Evolutionary conservation across 1,140 invertebrate species (phyloP).

Genomic region (Heliothis virescens): DNA sequence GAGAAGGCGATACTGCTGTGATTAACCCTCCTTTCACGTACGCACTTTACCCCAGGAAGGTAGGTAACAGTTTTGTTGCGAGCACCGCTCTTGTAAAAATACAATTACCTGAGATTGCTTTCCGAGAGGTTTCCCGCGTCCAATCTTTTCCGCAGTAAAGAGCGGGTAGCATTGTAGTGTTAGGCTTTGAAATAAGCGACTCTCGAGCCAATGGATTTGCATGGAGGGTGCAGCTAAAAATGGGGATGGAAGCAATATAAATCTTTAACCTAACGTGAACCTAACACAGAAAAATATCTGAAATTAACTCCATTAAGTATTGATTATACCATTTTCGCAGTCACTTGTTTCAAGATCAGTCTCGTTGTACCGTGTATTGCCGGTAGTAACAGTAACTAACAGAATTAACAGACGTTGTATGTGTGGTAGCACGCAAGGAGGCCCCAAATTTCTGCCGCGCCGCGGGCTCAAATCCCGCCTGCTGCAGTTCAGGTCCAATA

Average conservation of each 20-base stretch:
- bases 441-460: constrained; percentile 93
- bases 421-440: constrained; percentile 86
- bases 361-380: background rate
- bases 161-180: constrained; percentile 24
- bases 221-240: background rate
- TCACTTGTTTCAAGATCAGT: constrained; percentile 14
- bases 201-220: background rate
- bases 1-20: constrained; percentile 27
- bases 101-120: constrained; percentile 46
- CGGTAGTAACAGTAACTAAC: constrained; percentile 16
- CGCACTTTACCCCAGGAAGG: constrained; percentile 33
- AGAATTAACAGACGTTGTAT: constrained; percentile 74
- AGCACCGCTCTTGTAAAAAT: constrained; percentile 39
- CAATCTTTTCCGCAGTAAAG: constrained; percentile 36
- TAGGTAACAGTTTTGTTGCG: constrained; percentile 27
- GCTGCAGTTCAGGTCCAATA: constrained; percentile 94
- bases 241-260: background rate
- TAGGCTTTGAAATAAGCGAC: constrained; percentile 37
- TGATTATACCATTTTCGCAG: background rate
- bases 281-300: too few relatives aligned
- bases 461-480: constrained; percentile 95
- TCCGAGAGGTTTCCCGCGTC: constrained; percentile 45
- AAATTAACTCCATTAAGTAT: background rate
- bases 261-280: too few relatives aligned
- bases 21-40: constrained; percentile 46